Base-by-base conservation (phyloP, 2,888 invertebrate species). In the Theretra japonica region DNA sequence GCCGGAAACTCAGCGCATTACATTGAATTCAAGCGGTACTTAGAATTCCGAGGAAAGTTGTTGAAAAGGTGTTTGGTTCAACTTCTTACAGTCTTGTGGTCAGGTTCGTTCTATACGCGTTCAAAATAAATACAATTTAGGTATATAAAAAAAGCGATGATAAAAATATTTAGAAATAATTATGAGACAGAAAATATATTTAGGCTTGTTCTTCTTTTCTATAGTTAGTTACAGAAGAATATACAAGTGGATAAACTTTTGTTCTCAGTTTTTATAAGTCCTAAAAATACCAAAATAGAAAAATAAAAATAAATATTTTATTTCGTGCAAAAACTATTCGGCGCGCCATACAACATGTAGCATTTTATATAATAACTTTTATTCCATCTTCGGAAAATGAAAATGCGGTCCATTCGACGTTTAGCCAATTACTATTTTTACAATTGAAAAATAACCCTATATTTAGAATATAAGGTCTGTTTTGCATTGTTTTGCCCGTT, bases 341-440 rank as follows among this genome's bases (percentile, higher is more conserved):
- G n/a, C 8, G 48, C 2, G 48, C 65, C 65, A 21, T 62, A 15
- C 62, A 62, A 15, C 56, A 70, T 70, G 69, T 70, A 57, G 23
- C 33, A 21, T 70, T 70, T 70, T 70, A 70, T 57, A 41, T 70
- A 58, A 70, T 70, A 70, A 58, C 58, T 70, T 41, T 41, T 41
- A 58, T 48, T 70, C 58, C 58, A 70, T 80, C 76, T 74, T 76
- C 76, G 78, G 80, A 82, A 86, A 87, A 88, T 86, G 86, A 88
- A 88, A 89, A 86, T 86, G 82, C 82, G 81, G 84, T 82, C 80
- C 83, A 82, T 81, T 77, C 78, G 73, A 86, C 83, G 82, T 84
- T 84, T 84, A 85, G 81, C 83, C 86, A 86, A 88, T 88, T 83
- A 88, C 86, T 72, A 74, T 76, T 74, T 75, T 75, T 65, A 73